Evolutionary conservation across 2,888 invertebrate genomes (phyloP).

Genomic region (Encarsia formosa): DNA sequence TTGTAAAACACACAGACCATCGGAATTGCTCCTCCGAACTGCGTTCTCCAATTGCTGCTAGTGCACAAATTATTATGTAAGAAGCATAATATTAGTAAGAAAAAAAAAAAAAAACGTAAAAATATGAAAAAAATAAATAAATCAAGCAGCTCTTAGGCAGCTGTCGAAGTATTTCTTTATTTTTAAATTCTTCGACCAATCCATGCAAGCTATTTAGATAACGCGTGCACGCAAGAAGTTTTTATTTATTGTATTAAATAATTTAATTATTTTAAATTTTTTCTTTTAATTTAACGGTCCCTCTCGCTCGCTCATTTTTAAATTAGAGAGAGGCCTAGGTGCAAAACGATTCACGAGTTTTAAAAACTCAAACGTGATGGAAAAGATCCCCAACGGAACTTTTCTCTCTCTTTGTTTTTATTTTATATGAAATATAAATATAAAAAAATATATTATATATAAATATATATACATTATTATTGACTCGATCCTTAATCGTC

Average conservation of each 20-base stretch:
- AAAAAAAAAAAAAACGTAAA: background rate
- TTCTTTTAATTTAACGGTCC: slow-evolving; percentile 1
- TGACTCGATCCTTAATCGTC: slow-evolving; percentile 19
- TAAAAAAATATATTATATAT: slow-evolving; percentile 15
- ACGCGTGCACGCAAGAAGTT: slow-evolving; percentile 7
- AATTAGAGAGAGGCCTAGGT: slow-evolving; percentile 14
- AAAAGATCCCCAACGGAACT: background rate
- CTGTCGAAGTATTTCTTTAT: slow-evolving; percentile 10
- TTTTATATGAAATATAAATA: slow-evolving; percentile 16
- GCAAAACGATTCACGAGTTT: slow-evolving; percentile 12
- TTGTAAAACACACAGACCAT: background rate
- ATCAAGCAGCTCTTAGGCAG: slow-evolving; percentile 18
- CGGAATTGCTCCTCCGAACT: slow-evolving; percentile 14
- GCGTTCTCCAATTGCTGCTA: slow-evolving; percentile 35
- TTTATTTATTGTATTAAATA: slow-evolving; percentile 12
- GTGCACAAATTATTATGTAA: slow-evolving; percentile 37
- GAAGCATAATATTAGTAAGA: slow-evolving; percentile 12
- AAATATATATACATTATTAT: no score
- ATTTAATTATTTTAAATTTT: slow-evolving; percentile 6
- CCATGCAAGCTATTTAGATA: slow-evolving; percentile 22
- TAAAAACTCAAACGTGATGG: background rate
- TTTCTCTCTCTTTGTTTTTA: slow-evolving; percentile 11
- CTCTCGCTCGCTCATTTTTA: slow-evolving; percentile 18
- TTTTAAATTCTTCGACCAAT: slow-evolving; percentile 17
- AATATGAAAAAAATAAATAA: no score